Percentiles rank a stretch among this genome's conserved stretches.
Conservation (phyloP, 2,888 invertebrate species). For the Agapetus fuscipes region DNA sequence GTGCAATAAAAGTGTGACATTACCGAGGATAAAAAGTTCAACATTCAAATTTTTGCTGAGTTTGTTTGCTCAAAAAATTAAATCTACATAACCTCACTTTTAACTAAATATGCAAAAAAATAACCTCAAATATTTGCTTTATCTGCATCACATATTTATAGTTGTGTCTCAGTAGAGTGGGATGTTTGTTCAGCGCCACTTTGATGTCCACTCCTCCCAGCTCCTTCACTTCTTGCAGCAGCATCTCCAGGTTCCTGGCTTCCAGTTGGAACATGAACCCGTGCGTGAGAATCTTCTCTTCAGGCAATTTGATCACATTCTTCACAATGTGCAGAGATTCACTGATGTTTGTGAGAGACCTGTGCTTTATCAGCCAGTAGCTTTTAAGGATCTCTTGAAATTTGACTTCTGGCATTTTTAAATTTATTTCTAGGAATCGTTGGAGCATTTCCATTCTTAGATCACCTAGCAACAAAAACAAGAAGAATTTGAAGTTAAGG, state of each 20-base stretch:
- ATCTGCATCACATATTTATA: conserved; percentile 45
- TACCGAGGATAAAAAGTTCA: too few species aligned
- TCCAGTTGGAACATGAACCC: conserved; percentile 50
- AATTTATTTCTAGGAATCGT: conserved; percentile 33
- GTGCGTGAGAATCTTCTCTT: conserved; percentile 44
- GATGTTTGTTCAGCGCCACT: conserved; percentile 44
- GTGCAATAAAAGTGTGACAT: too few species aligned
- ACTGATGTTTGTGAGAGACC: conserved; percentile 40
- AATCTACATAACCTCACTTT: too few species aligned
- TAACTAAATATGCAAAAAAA: too few species aligned
- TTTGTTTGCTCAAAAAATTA: too few species aligned
- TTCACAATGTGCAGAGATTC: conserved; percentile 46
- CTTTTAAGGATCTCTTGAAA: conserved; percentile 34
- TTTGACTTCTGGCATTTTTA: conserved; percentile 31
- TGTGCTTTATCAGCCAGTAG: conserved; percentile 35
- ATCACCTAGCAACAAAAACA: too few species aligned
- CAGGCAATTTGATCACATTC: conserved; percentile 45
- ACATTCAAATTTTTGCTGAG: too few species aligned
- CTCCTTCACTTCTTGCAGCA: conserved; percentile 43
- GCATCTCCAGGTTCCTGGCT: conserved; percentile 46
- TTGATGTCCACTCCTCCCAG: conserved; percentile 47
- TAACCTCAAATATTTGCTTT: conserved; percentile 43
- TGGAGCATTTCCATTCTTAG: conserved; percentile 35
- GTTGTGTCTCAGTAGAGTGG: conserved; percentile 53
- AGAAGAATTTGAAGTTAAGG: too few species aligned